These are phyloP conservation scores for Hipposideros larvatus DNA, from an alignment of 2,797 vertebrate genomes.

Conservation along the genomic window DNA sequence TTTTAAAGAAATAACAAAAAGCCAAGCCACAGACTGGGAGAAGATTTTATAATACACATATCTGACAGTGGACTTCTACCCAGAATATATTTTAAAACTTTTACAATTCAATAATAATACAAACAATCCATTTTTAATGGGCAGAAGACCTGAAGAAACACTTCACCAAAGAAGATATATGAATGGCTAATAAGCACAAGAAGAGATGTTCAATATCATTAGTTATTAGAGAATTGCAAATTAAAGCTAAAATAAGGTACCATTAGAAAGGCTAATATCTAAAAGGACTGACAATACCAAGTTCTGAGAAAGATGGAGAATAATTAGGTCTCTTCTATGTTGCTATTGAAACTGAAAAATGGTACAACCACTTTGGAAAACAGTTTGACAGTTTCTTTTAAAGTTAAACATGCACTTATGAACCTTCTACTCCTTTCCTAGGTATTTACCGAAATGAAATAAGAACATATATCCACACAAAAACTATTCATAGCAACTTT, in stretches of 20 bases:
- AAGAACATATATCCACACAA: neutral
- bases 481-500: constrained; percentile 5
- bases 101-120: neutral
- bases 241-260: neutral
- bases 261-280: neutral
- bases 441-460: constrained; percentile 19
- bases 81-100: neutral
- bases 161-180: neutral
- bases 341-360: neutral
- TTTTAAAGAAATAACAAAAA: neutral
- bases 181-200: neutral
- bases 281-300: neutral
- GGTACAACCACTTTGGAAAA: neutral
- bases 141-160: neutral
- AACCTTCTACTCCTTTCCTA: neutral
- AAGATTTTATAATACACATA: neutral
- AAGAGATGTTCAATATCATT: neutral
- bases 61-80: neutral
- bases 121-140: neutral
- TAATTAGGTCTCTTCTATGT: neutral
- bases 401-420: neutral
- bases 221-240: neutral
- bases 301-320: neutral
- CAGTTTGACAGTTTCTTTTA: constrained; percentile 12
- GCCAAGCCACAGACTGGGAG: neutral